phyloP scores from a whole-genome alignment of 1,140 invertebrate species.

The Anadara kagoshimensis region DNA sequence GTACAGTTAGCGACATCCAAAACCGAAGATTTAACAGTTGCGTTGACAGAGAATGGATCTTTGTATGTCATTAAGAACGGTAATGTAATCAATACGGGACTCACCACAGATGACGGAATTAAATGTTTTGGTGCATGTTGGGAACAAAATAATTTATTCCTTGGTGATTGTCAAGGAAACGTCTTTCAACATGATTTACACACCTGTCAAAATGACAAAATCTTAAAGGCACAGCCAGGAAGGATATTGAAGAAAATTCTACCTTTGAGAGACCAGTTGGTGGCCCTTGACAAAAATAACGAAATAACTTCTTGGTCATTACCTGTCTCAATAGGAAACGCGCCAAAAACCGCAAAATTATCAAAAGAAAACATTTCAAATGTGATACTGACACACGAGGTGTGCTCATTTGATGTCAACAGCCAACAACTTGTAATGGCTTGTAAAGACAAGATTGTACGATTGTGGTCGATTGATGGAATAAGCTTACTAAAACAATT shows the following conservation, averaged over 20 bases:
- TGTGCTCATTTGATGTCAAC: conserved; percentile 1
- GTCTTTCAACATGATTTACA: conserved; percentile 42
- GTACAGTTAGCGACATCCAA: conserved; percentile 14
- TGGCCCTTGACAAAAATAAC: neutral
- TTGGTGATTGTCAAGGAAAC: conserved; percentile 46
- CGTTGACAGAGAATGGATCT: neutral
- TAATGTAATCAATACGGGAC: neutral
- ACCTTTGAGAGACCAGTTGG: neutral
- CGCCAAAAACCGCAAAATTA: neutral
- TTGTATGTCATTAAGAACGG: conserved; percentile 12
- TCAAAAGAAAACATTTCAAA: neutral
- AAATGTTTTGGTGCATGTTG: conserved; percentile 40
- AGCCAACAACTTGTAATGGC: conserved; percentile 10
- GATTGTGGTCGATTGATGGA: conserved; percentile 9
- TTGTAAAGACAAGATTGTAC: conserved; percentile 14
- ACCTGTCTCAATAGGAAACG: neutral
- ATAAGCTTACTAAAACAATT: conserved; percentile 1
- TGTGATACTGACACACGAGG: neutral
- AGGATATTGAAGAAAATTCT: neutral
- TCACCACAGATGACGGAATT: conserved; percentile 21
- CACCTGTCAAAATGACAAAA: conserved; percentile 17
- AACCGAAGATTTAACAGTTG: conserved; percentile 7
- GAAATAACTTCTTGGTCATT: neutral
- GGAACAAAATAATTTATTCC: conserved; percentile 41
- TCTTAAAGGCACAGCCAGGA: conserved; percentile 26